A percentile compares a stretch with the other conserved stretches of the same genome.
phyloP scores from a whole-genome alignment of 2,888 invertebrate species.

The Microctonus brassicae region DNA sequence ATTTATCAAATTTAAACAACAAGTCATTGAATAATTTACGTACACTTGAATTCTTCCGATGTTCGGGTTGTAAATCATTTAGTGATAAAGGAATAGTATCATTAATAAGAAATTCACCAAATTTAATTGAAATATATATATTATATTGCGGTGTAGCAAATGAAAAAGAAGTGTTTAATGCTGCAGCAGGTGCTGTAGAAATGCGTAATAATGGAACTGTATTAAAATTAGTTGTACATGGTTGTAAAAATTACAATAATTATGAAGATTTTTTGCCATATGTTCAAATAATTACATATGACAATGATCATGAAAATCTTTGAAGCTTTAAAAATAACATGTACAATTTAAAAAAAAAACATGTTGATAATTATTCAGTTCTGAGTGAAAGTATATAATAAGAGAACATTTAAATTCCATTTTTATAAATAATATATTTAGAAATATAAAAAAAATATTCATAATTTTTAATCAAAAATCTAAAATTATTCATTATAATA shows the following conservation, averaged over 20 bases:
- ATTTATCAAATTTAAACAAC: background rate
- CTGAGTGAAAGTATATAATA: too few species aligned
- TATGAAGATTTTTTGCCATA: conserved; percentile 10
- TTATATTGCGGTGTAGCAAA: background rate
- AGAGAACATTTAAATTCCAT: too few species aligned
- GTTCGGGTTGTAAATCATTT: background rate
- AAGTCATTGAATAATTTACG: background rate
- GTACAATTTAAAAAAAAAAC: too few species aligned
- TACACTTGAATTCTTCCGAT: background rate
- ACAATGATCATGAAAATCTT: background rate
- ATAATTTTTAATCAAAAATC: too few species aligned
- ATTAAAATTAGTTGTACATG: background rate
- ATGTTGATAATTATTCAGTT: too few species aligned
- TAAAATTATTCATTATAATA: too few species aligned
- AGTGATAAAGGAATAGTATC: background rate
- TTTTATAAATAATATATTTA: too few species aligned
- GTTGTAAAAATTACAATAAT: background rate
- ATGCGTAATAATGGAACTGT: background rate
- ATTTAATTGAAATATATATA: background rate
- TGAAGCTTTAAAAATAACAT: background rate
- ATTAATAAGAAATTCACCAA: background rate
- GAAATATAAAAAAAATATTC: too few species aligned
- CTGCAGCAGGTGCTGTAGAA: conserved; percentile 6
- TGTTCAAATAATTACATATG: background rate
- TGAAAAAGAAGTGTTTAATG: background rate